A percentile compares a stretch with the other conserved stretches of the same genome.
Conservation (phyloP, 1,140 invertebrate genomes). For the Ostrea denselamellosa region DNA sequence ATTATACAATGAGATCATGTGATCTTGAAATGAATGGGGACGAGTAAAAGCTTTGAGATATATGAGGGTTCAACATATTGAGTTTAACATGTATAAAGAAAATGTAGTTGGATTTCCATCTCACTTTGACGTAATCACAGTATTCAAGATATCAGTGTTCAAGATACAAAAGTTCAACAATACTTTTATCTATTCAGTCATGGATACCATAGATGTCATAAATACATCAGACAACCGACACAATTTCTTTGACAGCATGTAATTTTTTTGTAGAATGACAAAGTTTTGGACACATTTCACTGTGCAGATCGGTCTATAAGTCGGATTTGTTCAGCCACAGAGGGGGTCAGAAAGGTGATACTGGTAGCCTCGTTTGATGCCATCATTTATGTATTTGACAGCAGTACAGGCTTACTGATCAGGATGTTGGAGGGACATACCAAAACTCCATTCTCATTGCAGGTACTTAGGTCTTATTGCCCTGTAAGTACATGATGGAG, state of each 20-base stretch:
- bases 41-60: too few species aligned
- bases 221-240: background rate
- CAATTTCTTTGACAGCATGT: background rate
- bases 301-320: conserved; percentile 62
- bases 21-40: too few species aligned
- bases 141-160: too few species aligned
- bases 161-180: too few species aligned
- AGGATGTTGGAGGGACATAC: conserved; percentile 64
- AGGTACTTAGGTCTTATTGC: conserved; percentile 46
- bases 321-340: conserved; percentile 62
- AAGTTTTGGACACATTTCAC: conserved; percentile 57
- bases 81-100: too few species aligned
- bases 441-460: conserved; percentile 61
- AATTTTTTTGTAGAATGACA: conserved; percentile 58
- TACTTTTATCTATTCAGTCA: too few species aligned
- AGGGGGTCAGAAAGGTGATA: conserved; percentile 63
- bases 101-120: too few species aligned
- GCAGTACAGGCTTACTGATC: conserved; percentile 61
- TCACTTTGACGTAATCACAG: too few species aligned
- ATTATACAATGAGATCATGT: too few species aligned
- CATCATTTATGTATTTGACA: conserved; percentile 62
- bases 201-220: too few species aligned
- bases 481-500: too few species aligned
- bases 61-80: too few species aligned
- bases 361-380: conserved; percentile 63